Percentiles rank a stretch among this genome's conserved stretches.
These are phyloP conservation scores for Columba guinea DNA, from an alignment of 2,797 vertebrate species.

Conservation along the genomic window DNA sequence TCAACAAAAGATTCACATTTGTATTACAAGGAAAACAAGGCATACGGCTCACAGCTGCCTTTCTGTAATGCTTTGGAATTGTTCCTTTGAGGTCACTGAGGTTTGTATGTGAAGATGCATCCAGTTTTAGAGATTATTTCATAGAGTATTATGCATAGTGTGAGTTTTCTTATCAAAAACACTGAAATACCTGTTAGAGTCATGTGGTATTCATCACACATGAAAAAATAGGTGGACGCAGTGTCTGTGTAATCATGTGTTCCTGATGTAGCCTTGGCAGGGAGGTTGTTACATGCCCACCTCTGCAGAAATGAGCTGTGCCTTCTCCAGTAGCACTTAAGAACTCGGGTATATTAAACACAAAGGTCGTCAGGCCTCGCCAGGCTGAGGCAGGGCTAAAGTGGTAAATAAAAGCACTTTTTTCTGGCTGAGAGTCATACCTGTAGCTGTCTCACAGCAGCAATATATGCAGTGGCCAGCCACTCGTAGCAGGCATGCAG, in stretches of 20 bases:
- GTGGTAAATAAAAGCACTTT: background rate
- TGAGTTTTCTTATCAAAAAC: background rate
- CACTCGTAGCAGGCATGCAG: accelerated
- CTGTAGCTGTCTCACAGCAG: background rate
- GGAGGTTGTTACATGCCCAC: background rate
- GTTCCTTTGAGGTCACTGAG: background rate
- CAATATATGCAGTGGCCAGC: background rate
- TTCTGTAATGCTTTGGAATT: background rate
- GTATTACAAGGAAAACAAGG: background rate
- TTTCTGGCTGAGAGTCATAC: background rate
- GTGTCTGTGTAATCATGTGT: background rate
- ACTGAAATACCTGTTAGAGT: background rate
- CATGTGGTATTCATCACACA: accelerated
- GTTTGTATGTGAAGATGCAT: background rate
- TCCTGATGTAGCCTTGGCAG: background rate
- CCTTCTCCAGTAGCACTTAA: background rate
- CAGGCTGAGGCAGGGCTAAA: background rate
- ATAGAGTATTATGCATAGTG: background rate
- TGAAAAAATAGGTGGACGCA: background rate
- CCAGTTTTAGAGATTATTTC: background rate
- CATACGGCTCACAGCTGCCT: background rate
- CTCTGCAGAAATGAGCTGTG: background rate
- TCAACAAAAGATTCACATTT: background rate
- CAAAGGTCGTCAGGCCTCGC: background rate
- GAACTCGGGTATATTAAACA: background rate